phyloP scores from a whole-genome alignment of 2,797 vertebrate species.

The Mallotus villosus region DNA sequence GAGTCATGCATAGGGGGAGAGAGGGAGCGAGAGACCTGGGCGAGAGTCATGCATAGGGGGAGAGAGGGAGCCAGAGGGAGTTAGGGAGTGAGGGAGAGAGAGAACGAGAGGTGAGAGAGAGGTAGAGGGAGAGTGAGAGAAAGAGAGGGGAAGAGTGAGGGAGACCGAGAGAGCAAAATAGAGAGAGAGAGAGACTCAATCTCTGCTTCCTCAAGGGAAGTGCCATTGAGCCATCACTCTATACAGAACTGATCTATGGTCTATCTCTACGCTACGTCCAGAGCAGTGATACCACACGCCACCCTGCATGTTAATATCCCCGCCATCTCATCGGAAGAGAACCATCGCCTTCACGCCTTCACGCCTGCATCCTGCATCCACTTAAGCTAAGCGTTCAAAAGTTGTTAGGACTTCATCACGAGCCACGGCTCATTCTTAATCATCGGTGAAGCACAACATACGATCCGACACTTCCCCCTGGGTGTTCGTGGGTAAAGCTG shows the following conservation, averaged over 20 bases:
- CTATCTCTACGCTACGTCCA: no score
- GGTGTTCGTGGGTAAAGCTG: neutral
- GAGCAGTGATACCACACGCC: slow-evolving; percentile 46
- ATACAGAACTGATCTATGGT: slow-evolving; percentile 71
- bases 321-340: neutral
- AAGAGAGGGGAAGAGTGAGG: neutral
- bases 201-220: slow-evolving; percentile 65
- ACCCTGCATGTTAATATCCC: slow-evolving; percentile 52
- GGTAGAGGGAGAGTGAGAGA: slow-evolving; percentile 61
- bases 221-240: slow-evolving; percentile 75
- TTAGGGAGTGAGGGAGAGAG: neutral
- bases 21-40: slow-evolving; percentile 37
- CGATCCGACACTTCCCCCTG: neutral
- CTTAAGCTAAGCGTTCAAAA: neutral
- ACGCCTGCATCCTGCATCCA: neutral
- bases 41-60: slow-evolving; percentile 63
- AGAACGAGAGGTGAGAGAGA: slow-evolving; percentile 41
- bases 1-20: slow-evolving; percentile 57
- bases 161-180: slow-evolving; percentile 15
- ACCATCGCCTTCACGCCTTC: neutral
- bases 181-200: slow-evolving; percentile 71
- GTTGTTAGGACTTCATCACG: neutral
- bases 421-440: neutral
- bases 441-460: neutral
- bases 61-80: slow-evolving; percentile 2